These are phyloP conservation scores for Eilema sororculum DNA, from an alignment of 2,888 invertebrate species.

Conservation along the genomic window DNA sequence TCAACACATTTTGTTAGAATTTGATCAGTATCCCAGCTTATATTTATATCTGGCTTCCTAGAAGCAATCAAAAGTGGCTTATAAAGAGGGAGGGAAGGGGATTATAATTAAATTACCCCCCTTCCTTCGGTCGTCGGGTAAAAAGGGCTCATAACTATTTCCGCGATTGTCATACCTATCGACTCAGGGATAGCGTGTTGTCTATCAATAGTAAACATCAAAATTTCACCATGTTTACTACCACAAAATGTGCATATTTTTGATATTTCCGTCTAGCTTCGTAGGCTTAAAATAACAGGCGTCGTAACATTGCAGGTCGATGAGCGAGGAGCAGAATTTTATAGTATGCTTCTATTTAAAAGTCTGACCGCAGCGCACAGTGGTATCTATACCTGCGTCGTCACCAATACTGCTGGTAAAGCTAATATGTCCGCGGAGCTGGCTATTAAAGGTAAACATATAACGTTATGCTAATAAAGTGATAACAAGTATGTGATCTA, in stretches of 20 bases:
- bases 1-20: not conserved
- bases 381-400: constrained; percentile 91
- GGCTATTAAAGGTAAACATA: constrained; percentile 91
- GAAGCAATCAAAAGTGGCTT: not conserved
- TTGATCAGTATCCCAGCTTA: no score
- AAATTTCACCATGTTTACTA: not conserved
- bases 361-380: constrained; percentile 90
- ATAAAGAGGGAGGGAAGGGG: no score
- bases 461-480: no score
- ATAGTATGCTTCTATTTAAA: constrained; percentile 91
- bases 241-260: not conserved
- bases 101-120: no score
- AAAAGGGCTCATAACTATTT: no score
- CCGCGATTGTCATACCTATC: no score
- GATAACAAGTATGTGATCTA: not conserved
- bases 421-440: constrained; percentile 90
- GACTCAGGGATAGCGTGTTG: not conserved
- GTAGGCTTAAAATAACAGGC: not conserved
- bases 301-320: constrained; percentile 80
- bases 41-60: not conserved
- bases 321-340: constrained; percentile 91
- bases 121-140: no score
- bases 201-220: no score
- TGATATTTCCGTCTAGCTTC: not conserved
- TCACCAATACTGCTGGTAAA: constrained; percentile 91